Conservation (phyloP, 2,113 vertebrate genomes). For the Leptocoma aspasia region DNA sequence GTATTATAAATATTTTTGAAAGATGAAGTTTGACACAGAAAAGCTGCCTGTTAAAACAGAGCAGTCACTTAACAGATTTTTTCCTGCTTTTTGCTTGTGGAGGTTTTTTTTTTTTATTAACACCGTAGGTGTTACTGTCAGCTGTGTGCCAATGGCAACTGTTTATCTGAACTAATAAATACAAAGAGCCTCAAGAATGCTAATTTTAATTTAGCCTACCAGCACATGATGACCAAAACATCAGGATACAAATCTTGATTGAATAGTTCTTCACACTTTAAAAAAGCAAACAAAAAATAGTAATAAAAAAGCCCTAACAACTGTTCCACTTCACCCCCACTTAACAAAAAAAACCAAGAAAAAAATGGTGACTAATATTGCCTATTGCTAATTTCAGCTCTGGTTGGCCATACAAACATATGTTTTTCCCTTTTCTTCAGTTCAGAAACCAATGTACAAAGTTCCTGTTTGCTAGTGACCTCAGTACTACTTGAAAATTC, state of each 20-base stretch:
- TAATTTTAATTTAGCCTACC: background rate
- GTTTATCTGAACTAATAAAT: conserved; percentile 25
- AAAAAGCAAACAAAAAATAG: background rate
- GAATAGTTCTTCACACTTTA: background rate
- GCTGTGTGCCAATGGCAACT: background rate
- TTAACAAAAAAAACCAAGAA: background rate
- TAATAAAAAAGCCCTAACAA: background rate
- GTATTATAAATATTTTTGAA: background rate
- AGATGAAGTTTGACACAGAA: background rate
- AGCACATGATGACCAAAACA: background rate
- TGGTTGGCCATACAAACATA: background rate
- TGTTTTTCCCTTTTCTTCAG: background rate
- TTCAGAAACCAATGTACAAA: background rate
- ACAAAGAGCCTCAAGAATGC: background rate
- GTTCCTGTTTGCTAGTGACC: background rate
- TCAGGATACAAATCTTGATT: background rate
- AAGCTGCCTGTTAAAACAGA: background rate
- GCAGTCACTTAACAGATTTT: background rate
- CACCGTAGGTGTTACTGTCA: conserved; percentile 14
- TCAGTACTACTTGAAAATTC: background rate
- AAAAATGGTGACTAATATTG: background rate
- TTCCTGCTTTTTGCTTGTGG: background rate
- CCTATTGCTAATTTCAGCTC: background rate
- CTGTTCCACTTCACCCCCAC: accelerated
- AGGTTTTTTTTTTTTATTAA: background rate